Conservation (phyloP, 2,113 vertebrate genomes). For the Panthera leo region DNA sequence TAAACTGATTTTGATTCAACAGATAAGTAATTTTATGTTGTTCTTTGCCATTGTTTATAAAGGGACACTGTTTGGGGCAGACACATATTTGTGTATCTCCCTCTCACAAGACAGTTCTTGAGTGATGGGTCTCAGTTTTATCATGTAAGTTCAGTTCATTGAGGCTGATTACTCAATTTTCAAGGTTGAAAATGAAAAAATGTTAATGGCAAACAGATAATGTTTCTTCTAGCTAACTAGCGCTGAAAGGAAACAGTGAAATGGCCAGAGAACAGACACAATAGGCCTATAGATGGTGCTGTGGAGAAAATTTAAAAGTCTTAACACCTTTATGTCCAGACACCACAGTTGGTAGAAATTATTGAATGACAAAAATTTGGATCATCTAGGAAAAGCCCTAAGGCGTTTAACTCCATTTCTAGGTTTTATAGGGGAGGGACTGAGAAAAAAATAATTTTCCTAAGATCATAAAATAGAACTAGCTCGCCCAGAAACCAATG, state of each 20-base stretch:
- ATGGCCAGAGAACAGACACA: not conserved
- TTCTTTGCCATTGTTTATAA: not conserved
- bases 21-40: not conserved
- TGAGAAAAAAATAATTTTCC: not conserved
- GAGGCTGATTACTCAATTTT: not conserved
- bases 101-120: not conserved
- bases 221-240: not conserved
- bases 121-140: not conserved
- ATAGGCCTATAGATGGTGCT: slow-evolving; percentile 68
- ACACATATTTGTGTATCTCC: not conserved
- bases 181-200: not conserved
- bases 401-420: not conserved
- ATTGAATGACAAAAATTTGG: not conserved
- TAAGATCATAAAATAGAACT: not conserved
- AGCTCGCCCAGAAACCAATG: not conserved
- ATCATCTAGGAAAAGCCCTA: not conserved
- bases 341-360: not conserved
- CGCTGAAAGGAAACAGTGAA: not conserved
- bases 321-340: not conserved
- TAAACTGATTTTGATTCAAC: not conserved
- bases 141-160: not conserved
- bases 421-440: not conserved
- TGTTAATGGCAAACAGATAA: not conserved
- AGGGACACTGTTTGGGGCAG: not conserved
- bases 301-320: slow-evolving; percentile 64